Evolutionary conservation across 2,888 invertebrate species (phyloP), one percentile per base, ranked within the genome.

Genomic region (Protophormia terraenovae): DNA sequence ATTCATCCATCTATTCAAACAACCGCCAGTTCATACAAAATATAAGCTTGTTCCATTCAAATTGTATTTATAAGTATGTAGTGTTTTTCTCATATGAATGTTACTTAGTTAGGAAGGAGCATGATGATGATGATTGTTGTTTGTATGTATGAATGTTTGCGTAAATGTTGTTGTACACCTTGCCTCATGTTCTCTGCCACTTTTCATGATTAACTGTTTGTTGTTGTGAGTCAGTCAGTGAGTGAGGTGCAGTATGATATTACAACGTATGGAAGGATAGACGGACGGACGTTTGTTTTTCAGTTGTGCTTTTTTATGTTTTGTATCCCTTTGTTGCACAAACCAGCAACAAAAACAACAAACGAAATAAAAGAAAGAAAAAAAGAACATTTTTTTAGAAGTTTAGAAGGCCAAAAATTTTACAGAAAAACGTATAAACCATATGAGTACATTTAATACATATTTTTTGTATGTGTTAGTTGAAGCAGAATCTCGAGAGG

Each of bases 131-230:
- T 41, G 32, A 32, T 32, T 32, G 32, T 4, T 72, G 53, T 66
- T 66, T 22, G 55, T 66, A 35, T 58, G 64, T 66, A 10, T 35
- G 22, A 38, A n/a, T 45, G 41, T 41, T 50, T 19, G 4, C 53
- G 8, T n/a, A n/a, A n/a, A 55, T 82, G 24, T 83, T 78, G 45
- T 32, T 60, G 71, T 86, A 86, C 86, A 87, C 86, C 78, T 80
- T 86, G 84, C 87, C 80, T 76, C 84, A 87, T 87, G 87, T 87
- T 87, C 84, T 83, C 86, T 87, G 88, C 87, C 87, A 87, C 87
- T 87, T 86, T 87, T 83, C 78, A 84, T 87, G 88, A 88, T 88
- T 88, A 87, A 88, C 88, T 87, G 87, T 86, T 84, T 80, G 86
- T 80, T 83, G 55, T 55, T 80, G 73, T 60, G 76, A 79, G n/a